Conservation (phyloP, 1,140 invertebrate species). For the Gryllus bimaculatus region DNA sequence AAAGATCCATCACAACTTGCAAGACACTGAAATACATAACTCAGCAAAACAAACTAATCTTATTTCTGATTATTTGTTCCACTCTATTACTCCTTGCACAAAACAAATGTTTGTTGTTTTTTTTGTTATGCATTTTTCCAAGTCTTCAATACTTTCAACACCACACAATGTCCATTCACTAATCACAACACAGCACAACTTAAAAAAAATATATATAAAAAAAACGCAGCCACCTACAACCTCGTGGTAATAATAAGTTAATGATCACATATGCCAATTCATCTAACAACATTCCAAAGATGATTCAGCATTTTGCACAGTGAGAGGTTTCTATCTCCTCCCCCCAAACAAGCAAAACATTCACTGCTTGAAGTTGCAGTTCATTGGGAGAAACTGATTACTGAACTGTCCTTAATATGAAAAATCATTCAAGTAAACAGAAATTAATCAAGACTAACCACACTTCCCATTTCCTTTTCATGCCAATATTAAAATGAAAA, state of each 20-base stretch:
- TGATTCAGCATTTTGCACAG: not conserved
- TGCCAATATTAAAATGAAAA: constrained; percentile 11
- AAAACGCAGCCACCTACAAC: constrained; percentile 14
- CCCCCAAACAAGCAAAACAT: constrained; percentile 9
- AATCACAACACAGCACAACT: constrained; percentile 6
- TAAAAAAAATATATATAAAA: constrained; percentile 13
- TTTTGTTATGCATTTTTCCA: constrained; percentile 10
- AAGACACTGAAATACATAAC: not conserved
- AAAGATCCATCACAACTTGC: not conserved
- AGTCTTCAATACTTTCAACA: constrained; percentile 6
- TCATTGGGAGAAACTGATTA: not conserved
- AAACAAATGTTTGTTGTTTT: constrained; percentile 7
- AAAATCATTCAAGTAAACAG: not conserved
- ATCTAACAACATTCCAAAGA: not conserved
- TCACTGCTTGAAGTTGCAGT: constrained; percentile 9
- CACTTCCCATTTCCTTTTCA: constrained; percentile 9
- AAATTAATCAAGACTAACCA: constrained; percentile 12
- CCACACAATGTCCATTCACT: constrained; percentile 10
- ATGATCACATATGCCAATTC: not conserved
- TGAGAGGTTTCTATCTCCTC: constrained; percentile 10
- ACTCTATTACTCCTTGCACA: constrained; percentile 14
- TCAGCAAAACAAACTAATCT: not conserved
- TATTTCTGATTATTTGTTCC: constrained; percentile 7
- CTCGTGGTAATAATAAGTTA: constrained; percentile 16
- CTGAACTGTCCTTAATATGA: not conserved